A percentile compares a stretch with the other conserved stretches of the same genome.
Conservation (phyloP, 2,113 vertebrate species). For the Myiagra hebetior region DNA sequence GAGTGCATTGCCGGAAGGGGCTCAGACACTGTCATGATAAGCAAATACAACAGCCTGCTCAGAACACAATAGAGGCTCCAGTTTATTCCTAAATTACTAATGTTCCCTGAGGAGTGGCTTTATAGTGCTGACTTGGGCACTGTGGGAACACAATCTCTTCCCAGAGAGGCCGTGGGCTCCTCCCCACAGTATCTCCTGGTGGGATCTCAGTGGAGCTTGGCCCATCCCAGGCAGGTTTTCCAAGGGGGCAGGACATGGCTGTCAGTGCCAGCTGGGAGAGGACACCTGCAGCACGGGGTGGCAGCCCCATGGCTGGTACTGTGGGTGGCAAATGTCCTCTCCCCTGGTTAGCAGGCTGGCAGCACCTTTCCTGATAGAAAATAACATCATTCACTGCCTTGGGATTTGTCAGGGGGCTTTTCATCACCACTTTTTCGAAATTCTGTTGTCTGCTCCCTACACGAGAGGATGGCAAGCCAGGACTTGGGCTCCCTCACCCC, state of each 20-base stretch:
- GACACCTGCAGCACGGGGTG: accelerated
- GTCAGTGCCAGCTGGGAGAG: not conserved
- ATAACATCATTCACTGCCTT: accelerated
- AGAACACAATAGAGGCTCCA: conserved; percentile 11
- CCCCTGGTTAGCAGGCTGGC: not conserved
- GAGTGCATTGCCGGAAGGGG: not conserved
- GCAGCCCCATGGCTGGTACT: not conserved
- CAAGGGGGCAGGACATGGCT: not conserved
- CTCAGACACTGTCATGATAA: not conserved
- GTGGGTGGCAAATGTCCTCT: not conserved
- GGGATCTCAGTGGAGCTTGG: not conserved
- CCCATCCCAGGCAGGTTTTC: not conserved
- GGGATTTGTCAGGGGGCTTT: not conserved
- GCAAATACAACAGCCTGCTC: not conserved
- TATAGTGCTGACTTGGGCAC: not conserved
- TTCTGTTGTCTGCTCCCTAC: not conserved
- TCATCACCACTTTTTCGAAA: not conserved
- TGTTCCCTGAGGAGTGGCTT: not conserved
- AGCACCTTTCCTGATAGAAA: not conserved
- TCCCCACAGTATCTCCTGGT: not conserved
- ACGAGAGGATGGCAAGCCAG: not conserved
- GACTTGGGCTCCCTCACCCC: not conserved
- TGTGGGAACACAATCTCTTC: not conserved
- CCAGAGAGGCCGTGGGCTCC: not conserved
- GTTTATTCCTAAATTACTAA: conserved; percentile 22